Evolutionary conservation across 1,140 invertebrate species (phyloP), one percentile per base, ranked within the genome.

Genomic region (Atta colombica): DNA sequence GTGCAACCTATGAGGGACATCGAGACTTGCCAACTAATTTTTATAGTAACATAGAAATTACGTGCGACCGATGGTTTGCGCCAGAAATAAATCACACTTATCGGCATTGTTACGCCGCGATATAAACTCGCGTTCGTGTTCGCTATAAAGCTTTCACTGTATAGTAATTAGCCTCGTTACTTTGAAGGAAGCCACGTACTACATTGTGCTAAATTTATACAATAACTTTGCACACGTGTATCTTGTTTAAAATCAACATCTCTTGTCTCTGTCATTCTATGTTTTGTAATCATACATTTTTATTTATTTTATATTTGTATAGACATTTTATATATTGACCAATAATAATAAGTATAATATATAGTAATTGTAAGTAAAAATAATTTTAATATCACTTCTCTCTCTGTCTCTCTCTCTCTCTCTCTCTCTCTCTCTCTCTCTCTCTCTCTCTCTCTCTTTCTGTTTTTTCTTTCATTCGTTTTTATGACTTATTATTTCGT

Each of bases 41-140:
- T 81, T 81, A 81, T 45, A 66, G 35, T 39, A 71, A 81, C 65
- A 16, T 61, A 58, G 78, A 45, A 58, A 72, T 81, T 81, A 81
- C 78, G 78, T 71, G 78, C 51, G 51, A 72, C 35, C 55, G 66
- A 71, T 58, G 69, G 66, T 72, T 81, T 51, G 66, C 51, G 78
- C 51, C 6, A 39, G 66, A 81, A 81, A 81, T 81, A 81, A 81
- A 81, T 81, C 66, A 72, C 14, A 71, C 78, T 81, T 81, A 81
- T 81, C 78, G 78, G 66, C 78, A 71, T 81, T 71, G 66, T 81
- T 81, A 72, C 78, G 66, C 69, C 6, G 60, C 84, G 60, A 86
- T 66, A 66, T 66, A 58, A 86, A 63, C 75, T 86, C 75, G 45
- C 61, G 60, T 80, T 78, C 72, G 81, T 85, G 84, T 39, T 71